Conservation (phyloP, 2,797 vertebrate genomes). For the Erithacus rubecula region DNA sequence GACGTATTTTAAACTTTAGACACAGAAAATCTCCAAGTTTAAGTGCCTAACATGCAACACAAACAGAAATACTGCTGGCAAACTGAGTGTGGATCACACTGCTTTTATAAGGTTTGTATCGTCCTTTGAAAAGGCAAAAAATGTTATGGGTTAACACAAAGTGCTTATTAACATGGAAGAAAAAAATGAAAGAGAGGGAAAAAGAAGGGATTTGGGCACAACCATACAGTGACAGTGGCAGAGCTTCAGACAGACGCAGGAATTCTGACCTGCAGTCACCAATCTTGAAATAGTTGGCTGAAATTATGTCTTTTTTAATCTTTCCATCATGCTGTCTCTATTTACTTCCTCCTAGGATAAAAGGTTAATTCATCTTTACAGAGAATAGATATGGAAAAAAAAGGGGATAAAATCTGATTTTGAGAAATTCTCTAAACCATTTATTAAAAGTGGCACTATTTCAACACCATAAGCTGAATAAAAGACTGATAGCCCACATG, state of each 20-base stretch:
- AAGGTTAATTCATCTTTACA: constrained; percentile 19
- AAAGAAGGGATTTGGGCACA: not conserved
- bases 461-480: not conserved
- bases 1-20: not conserved
- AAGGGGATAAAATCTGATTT: not conserved
- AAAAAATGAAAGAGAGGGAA: not conserved
- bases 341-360: constrained; percentile 17
- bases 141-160: not conserved
- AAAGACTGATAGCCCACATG: not conserved
- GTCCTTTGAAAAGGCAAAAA: not conserved
- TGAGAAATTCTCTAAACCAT: not conserved
- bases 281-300: not conserved
- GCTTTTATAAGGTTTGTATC: not conserved
- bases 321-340: not conserved
- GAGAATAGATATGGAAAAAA: not conserved
- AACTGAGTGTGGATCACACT: not conserved
- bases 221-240: not conserved
- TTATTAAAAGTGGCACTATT: constrained; percentile 2
- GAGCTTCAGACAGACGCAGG: not conserved
- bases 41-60: not conserved
- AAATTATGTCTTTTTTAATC: not conserved
- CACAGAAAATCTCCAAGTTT: not conserved
- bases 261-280: not conserved
- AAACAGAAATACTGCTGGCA: not conserved
- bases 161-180: not conserved